Evolutionary conservation across 2,888 invertebrate species (phyloP).

Genomic region (Epiblema foenella): DNA sequence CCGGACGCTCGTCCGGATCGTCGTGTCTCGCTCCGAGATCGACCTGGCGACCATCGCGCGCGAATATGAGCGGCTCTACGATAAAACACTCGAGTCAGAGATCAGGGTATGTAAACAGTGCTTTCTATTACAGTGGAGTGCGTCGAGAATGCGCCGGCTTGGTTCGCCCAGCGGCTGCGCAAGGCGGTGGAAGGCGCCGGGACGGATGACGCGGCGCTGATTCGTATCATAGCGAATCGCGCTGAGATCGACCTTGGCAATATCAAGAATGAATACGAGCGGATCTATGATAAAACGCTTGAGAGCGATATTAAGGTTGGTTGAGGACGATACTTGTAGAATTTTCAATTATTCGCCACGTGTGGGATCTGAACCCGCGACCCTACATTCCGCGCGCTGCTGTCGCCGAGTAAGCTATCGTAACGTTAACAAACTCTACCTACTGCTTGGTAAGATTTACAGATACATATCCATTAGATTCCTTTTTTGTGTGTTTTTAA

Average conservation of each 20-base stretch:
- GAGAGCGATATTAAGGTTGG: conserved; percentile 85
- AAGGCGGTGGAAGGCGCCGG: conserved; percentile 88
- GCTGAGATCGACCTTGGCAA: conserved; percentile 88
- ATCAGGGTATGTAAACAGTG: conserved; percentile 80
- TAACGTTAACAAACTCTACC: neutral
- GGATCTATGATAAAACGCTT: conserved; percentile 88
- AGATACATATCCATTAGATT: no score
- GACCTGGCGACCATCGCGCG: conserved; percentile 89
- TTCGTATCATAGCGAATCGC: conserved; percentile 88
- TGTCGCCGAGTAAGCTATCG: neutral
- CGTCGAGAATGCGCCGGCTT: conserved; percentile 88
- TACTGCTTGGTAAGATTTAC: no score
- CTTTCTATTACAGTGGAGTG: conserved; percentile 86
- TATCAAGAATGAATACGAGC: conserved; percentile 89
- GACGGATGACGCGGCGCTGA: conserved; percentile 88
- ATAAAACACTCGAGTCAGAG: conserved; percentile 87
- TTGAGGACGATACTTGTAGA: conserved; percentile 8
- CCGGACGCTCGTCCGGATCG: conserved; percentile 87
- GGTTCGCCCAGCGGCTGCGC: conserved; percentile 88
- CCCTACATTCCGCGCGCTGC: neutral
- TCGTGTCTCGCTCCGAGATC: conserved; percentile 88
- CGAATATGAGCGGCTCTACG: conserved; percentile 89
- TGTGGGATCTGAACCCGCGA: neutral
- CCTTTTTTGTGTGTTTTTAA: neutral
- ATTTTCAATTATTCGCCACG: no score